These are phyloP conservation scores for Bostrychus sinensis DNA, from an alignment of 2,113 vertebrate genomes.

Conservation along the genomic window DNA sequence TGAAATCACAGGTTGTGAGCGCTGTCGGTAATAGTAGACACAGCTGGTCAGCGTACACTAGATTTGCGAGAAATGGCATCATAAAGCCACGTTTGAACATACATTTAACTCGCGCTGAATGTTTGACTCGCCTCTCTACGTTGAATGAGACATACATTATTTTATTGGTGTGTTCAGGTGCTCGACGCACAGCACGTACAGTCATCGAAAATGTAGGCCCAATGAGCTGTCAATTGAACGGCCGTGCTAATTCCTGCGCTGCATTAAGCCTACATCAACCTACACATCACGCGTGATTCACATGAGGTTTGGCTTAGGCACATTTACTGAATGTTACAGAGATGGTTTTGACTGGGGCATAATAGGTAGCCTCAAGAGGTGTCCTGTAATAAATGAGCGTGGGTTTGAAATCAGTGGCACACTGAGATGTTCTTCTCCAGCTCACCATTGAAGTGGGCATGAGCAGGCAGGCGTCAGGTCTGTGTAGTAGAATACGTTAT, in stretches of 20 bases:
- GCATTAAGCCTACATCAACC: conserved; percentile 27
- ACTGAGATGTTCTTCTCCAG: conserved; percentile 33
- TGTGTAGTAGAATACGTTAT: conserved; percentile 68
- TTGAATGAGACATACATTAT: conserved; percentile 5
- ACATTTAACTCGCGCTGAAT: conserved; percentile 31
- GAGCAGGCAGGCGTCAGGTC: conserved; percentile 37
- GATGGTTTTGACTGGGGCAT: not conserved
- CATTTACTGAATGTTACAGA: not conserved
- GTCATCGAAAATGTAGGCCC: conserved; percentile 61
- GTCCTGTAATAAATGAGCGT: conserved; percentile 10
- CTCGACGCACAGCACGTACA: conserved; percentile 45
- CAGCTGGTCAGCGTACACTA: conserved; percentile 29
- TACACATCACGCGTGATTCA: not conserved
- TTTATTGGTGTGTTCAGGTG: conserved; percentile 39
- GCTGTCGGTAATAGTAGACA: conserved; percentile 29
- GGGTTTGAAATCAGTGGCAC: conserved; percentile 38
- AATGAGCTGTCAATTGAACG: conserved; percentile 46
- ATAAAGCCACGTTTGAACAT: conserved; percentile 9
- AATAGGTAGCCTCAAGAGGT: not conserved
- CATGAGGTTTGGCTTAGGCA: not conserved
- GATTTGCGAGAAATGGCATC: conserved; percentile 28
- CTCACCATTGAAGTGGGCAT: conserved; percentile 41
- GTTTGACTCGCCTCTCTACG: conserved; percentile 12
- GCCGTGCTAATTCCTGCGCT: conserved; percentile 40
- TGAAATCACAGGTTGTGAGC: conserved; percentile 27